phyloP scores from a whole-genome alignment of 2,113 vertebrate genomes.

The Malurus melanocephalus region DNA sequence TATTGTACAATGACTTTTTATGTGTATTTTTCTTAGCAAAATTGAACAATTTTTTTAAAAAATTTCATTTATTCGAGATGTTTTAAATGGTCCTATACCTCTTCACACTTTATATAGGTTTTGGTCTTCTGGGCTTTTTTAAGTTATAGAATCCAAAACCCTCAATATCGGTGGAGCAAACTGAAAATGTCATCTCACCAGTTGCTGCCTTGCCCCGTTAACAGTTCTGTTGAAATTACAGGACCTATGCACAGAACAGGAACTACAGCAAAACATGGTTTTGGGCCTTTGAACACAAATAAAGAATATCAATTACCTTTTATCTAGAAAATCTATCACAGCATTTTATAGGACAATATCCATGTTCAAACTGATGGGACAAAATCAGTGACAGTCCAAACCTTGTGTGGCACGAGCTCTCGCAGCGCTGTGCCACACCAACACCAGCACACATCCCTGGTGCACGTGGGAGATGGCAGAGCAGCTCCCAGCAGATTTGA shows the following conservation, averaged over 20 bases:
- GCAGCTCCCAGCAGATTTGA: background rate
- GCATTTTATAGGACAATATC: background rate
- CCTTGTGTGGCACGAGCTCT: rapidly evolving
- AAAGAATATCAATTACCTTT: background rate
- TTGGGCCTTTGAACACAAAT: background rate
- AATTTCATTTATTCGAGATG: background rate
- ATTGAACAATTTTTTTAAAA: rapidly evolving
- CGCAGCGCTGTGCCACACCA: background rate
- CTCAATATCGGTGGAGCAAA: background rate
- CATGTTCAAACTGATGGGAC: background rate
- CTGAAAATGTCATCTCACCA: background rate
- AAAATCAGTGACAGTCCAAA: background rate
- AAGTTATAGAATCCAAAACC: background rate
- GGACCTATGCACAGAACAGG: background rate
- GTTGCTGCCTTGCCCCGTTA: background rate
- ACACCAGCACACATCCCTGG: background rate
- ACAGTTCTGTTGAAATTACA: background rate
- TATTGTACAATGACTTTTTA: background rate
- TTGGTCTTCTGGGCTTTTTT: background rate
- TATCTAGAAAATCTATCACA: background rate
- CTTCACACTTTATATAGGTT: background rate
- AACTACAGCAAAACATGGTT: background rate
- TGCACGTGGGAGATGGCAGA: background rate
- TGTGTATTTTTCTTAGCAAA: background rate
- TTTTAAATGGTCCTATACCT: background rate